phyloP scores from a whole-genome alignment of 1,140 invertebrate species.

The Sycophila sp. region DNA sequence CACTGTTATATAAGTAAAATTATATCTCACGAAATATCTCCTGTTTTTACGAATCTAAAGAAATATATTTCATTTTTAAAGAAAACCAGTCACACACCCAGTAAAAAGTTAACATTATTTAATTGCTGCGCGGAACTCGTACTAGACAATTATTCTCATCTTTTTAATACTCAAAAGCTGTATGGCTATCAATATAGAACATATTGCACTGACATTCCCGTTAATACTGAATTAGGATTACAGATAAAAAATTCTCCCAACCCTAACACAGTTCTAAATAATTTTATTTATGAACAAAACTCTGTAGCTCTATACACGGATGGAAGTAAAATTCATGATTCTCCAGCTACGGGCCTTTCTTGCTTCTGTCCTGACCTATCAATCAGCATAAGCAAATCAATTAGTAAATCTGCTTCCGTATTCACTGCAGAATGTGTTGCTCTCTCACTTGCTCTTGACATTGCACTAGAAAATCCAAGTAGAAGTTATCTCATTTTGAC shows the following conservation, averaged over 20 bases:
- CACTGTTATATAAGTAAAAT: background rate
- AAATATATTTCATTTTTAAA: background rate
- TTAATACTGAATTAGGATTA: background rate
- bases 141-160: too few relatives aligned
- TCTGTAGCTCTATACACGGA: background rate
- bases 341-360: background rate
- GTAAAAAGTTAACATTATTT: background rate
- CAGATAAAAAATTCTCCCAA: background rate
- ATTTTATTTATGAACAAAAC: background rate
- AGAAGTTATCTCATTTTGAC: background rate
- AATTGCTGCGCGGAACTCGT: background rate
- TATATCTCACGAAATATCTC: background rate
- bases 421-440: background rate
- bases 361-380: too few relatives aligned
- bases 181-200: background rate
- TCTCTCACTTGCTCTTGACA: background rate
- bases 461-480: background rate
- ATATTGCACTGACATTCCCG: background rate
- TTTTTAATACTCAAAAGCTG: background rate
- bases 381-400: background rate
- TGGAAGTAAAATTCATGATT: background rate
- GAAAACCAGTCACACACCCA: background rate
- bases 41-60: background rate
- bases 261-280: background rate
- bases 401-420: background rate